Percentiles rank a stretch among this genome's conserved stretches.
These are phyloP conservation scores for Myripristis jacobus DNA, from an alignment of 2,797 vertebrate genomes.

Conservation along the genomic window DNA sequence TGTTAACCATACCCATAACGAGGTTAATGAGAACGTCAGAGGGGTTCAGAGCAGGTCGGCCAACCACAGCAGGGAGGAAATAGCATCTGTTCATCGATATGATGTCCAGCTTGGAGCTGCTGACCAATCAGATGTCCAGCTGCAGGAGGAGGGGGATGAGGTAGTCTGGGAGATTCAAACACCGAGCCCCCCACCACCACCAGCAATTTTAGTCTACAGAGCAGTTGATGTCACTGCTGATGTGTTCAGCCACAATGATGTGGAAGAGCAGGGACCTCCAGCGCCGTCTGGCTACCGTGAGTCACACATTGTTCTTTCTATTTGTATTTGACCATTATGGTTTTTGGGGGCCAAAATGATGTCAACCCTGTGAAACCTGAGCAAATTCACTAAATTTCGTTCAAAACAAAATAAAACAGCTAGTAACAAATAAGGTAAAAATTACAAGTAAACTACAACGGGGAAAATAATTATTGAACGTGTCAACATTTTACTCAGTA, in stretches of 20 bases:
- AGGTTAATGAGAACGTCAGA: constrained; percentile 43
- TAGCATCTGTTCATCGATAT: constrained; percentile 31
- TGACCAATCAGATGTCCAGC: constrained; percentile 38
- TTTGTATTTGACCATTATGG: too few relatives aligned
- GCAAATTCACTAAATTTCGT: too few relatives aligned
- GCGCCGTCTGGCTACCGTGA: constrained; percentile 71
- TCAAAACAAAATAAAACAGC: too few relatives aligned
- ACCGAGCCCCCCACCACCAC: constrained; percentile 66
- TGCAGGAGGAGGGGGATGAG: constrained; percentile 28
- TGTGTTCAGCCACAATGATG: constrained; percentile 74
- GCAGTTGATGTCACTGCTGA: constrained; percentile 55
- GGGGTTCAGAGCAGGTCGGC: constrained; percentile 19
- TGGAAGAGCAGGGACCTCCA: constrained; percentile 67
- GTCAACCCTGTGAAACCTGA: too few relatives aligned
- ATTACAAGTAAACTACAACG: too few relatives aligned
- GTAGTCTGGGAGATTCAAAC: constrained; percentile 60
- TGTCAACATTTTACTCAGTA: too few relatives aligned
- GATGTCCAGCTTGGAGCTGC: constrained; percentile 13
- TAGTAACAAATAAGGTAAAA: too few relatives aligned
- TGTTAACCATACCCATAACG: constrained; percentile 62
- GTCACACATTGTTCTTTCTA: constrained; percentile 17
- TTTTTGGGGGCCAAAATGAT: too few relatives aligned
- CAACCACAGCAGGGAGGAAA: constrained; percentile 61
- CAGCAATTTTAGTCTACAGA: constrained; percentile 65
- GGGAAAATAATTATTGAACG: too few relatives aligned